Evolutionary conservation across 2,888 invertebrate species (phyloP), one percentile per base, ranked within the genome.

Genomic region (Cosmorhoe ocellata): DNA sequence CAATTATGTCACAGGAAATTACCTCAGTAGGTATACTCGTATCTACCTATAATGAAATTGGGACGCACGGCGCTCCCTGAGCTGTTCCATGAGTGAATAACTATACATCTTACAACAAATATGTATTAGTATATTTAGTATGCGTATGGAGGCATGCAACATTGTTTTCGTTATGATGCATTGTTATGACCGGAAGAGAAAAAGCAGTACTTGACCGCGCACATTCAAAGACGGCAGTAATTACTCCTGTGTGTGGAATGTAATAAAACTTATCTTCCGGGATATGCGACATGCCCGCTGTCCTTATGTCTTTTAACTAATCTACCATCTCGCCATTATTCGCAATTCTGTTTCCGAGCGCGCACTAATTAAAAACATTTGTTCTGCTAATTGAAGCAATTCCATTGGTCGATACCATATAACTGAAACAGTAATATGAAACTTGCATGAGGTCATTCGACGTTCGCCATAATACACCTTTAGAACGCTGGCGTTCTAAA

Each of bases 251-350:
- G 74, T 71, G 61, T 64, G 74, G 79, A 80, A 80, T 79, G 79
- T 77, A 80, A 84, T 85, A 80, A 82, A 83, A 82, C 72, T 76
- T 79, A 79, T 77, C 72, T 71, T 71, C 63, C 65, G 62, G 70
- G 69, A 72, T 75, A 71, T 70, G 74, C 74, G 71, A 67, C 66
- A 65, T 64, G 69, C 66, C 66, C 59, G 51, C 63, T 63, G 65
- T 63, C 56, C 58, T 42, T 40, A 38, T 46, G 36, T 53, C 55
- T 28, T 3, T 3, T 7, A 36, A 57, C 60, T 59, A 57, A 59
- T 61, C 42, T 44, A 56, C 59, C 33, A 58, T 50, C 50, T 49
- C 22, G 11, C 33, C 32, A 46, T 49, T 47, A 53, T 58, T 52
- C 55, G 52, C 51, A 47, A 61, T 58, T 52, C 47, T 55, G 43